Percentiles rank a stretch among this genome's conserved stretches.
phyloP scores from a whole-genome alignment of 2,888 invertebrate species.

The Eristalinus sepulchralis region DNA sequence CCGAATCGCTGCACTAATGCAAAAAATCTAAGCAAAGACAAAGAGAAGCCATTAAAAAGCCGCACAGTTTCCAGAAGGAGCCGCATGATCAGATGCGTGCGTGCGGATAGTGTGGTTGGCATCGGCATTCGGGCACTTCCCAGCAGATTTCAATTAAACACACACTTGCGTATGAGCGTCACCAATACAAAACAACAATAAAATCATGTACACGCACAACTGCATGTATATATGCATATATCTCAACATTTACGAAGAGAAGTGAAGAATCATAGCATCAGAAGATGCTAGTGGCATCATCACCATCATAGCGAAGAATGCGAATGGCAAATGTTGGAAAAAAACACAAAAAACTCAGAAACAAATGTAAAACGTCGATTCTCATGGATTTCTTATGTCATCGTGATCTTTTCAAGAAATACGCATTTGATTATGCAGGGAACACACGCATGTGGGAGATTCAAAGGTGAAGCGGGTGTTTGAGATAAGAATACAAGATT shows the following conservation, averaged over 20 bases:
- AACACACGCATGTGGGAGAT: not conserved
- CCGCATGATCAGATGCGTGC: not conserved
- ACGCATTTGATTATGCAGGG: constrained; percentile 44
- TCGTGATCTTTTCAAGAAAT: constrained; percentile 32
- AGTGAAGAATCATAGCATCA: not conserved
- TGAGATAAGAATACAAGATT: constrained; percentile 16
- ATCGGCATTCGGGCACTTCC: not conserved
- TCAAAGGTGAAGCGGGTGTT: not conserved
- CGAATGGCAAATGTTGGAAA: constrained; percentile 10
- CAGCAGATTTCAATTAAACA: constrained; percentile 15
- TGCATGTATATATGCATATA: not conserved
- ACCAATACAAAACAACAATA: not conserved
- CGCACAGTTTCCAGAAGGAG: not conserved
- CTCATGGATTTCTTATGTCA: constrained; percentile 28
- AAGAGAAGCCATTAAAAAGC: not conserved
- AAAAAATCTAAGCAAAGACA: constrained; percentile 19
- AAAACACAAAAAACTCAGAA: not conserved
- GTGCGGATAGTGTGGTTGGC: not conserved
- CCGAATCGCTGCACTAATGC: constrained; percentile 28
- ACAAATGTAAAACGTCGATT: not conserved
- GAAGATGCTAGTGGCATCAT: constrained; percentile 13
- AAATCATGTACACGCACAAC: not conserved
- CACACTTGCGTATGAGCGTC: not conserved
- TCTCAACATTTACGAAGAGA: not conserved
- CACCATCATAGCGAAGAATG: not conserved